phyloP scores from a whole-genome alignment of 2,113 vertebrate species.

The Oreochromis niloticus region DNA sequence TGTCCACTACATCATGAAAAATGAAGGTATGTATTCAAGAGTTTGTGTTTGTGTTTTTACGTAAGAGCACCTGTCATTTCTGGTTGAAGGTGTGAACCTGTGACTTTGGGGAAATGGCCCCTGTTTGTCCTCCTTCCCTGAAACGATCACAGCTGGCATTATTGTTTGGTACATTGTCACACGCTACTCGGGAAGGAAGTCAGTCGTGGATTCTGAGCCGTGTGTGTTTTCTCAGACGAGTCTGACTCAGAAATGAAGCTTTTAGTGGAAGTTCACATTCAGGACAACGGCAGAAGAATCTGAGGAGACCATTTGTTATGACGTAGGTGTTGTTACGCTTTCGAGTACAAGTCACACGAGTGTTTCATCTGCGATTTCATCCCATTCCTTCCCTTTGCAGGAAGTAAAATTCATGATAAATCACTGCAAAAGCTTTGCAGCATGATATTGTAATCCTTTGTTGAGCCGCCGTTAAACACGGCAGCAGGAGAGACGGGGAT shows the following conservation, averaged over 20 bases:
- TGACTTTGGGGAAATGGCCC: fast-evolving
- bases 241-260: background rate
- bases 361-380: background rate
- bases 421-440: background rate
- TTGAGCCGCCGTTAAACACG: background rate
- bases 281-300: background rate
- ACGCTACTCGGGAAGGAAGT: background rate
- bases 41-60: background rate
- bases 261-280: background rate
- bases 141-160: background rate
- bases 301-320: background rate
- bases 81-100: background rate
- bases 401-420: background rate
- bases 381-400: background rate
- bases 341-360: background rate
- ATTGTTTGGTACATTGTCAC: background rate
- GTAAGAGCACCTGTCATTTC: background rate
- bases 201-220: background rate
- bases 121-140: background rate
- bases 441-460: background rate
- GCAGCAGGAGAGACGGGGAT: background rate
- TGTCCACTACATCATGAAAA: slow-evolving; percentile 93
- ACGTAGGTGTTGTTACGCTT: background rate
- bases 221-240: background rate
- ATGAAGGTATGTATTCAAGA: slow-evolving; percentile 80